These are phyloP conservation scores for Atta colombica DNA, from an alignment of 1,140 invertebrate species.

Conservation along the genomic window DNA sequence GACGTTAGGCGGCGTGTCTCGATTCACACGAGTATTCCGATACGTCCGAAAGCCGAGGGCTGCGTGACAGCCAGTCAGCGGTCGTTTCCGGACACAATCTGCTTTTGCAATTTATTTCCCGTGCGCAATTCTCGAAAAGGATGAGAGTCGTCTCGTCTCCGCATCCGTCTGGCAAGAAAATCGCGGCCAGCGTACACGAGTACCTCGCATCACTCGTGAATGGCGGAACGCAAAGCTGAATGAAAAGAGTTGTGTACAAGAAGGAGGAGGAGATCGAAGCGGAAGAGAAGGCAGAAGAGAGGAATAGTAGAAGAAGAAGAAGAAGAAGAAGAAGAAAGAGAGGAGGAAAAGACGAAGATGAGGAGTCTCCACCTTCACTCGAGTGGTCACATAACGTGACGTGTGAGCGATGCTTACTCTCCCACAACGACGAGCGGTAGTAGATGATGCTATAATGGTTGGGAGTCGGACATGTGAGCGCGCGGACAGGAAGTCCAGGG, in stretches of 20 bases:
- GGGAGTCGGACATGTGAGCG: constrained; percentile 83
- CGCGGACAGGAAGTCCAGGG: constrained; percentile 85
- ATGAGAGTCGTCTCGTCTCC: neutral
- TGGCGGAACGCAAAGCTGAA: constrained; percentile 63
- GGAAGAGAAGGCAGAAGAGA: constrained; percentile 68
- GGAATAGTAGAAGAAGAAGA: constrained; percentile 11
- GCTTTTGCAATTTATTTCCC: constrained; percentile 58
- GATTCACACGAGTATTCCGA: constrained; percentile 56
- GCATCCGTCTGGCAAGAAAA: constrained; percentile 49
- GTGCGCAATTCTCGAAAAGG: constrained; percentile 54
- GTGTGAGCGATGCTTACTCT: constrained; percentile 85
- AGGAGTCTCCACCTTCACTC: constrained; percentile 75
- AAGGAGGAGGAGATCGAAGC: constrained; percentile 54
- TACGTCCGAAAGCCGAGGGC: constrained; percentile 44
- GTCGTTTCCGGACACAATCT: constrained; percentile 41
- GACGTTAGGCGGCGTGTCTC: constrained; percentile 39
- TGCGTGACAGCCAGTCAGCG: constrained; percentile 48
- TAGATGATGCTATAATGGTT: constrained; percentile 86
- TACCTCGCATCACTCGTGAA: constrained; percentile 53
- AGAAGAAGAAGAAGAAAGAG: constrained; percentile 43
- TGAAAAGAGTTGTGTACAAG: constrained; percentile 57
- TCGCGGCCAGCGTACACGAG: constrained; percentile 47
- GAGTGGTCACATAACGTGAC: constrained; percentile 83
- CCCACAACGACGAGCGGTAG: constrained; percentile 85
- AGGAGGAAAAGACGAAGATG: constrained; percentile 61